These are phyloP conservation scores for Caradrina kadenii DNA, from an alignment of 2,888 invertebrate genomes.

Conservation along the genomic window DNA sequence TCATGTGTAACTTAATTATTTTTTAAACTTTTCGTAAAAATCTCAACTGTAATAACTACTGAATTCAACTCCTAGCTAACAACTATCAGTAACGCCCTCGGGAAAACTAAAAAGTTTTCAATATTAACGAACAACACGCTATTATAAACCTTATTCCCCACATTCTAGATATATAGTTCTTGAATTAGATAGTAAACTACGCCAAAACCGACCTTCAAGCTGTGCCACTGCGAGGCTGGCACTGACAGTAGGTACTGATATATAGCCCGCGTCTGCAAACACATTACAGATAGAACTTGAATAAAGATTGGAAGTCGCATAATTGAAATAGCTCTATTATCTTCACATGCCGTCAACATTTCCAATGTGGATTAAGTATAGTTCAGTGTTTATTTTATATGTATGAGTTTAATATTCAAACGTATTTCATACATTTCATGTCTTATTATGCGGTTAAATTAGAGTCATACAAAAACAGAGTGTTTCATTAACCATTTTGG, in stretches of 20 bases:
- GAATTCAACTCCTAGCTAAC: no score
- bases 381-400: no score
- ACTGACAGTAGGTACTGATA: constrained; percentile 13
- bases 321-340: constrained; percentile 37
- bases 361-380: not conserved
- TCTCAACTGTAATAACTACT: no score
- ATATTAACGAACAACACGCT: not conserved
- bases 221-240: constrained; percentile 21
- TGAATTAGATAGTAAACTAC: not conserved
- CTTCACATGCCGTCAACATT: not conserved
- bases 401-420: no score
- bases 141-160: not conserved
- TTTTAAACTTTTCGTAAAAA: no score
- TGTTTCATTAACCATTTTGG: no score
- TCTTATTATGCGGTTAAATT: no score
- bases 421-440: no score
- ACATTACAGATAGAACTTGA: constrained; percentile 25
- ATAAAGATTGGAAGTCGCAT: not conserved
- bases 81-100: no score
- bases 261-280: not conserved
- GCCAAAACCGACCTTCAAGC: constrained; percentile 5
- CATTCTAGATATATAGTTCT: not conserved
- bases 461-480: no score
- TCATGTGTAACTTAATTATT: no score
- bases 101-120: not conserved